Evolutionary conservation across 2,888 invertebrate species (phyloP), one percentile per base, ranked within the genome.

Genomic region (Drosophila mimetica): DNA sequence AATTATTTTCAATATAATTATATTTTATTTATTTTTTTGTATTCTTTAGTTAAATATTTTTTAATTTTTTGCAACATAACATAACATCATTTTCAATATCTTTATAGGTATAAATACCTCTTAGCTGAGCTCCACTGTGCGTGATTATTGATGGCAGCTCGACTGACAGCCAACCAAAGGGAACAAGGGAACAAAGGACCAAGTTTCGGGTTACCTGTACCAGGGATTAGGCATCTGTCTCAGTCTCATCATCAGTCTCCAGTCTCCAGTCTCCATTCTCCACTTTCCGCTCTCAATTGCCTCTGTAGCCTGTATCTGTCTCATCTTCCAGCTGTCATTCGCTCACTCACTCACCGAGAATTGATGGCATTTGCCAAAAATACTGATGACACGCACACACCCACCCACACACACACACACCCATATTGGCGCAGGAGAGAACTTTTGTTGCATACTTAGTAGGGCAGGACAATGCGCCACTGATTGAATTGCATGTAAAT

Each of bases 401-500:
- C 7, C 25, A 39, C 36, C 11, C 14, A 18, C 30, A 30, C 34
- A 9, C 32, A 30, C 46, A 48, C 44, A 18, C 47, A 48, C 41
- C 7, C 34, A 36, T 5, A 36, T 48, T 7, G 6, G 14, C 9
- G 52, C 30, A 11, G 36, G 41, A 14, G 25, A 18, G 34, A 48
- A 59, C 69, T 69, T 69, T 59, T 59, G 71, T 70, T 59, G 69
- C 69, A 59, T 59, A 70, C 69, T 70, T 59, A 70, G 69, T 52
- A 61, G 48, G 67, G 25, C 46, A 46, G 59, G 51, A 80, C 79
- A 83, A 86, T 77, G 76, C 55, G 69, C 63, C 74, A 71, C 78
- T 83, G 82, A 83, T 83, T 83, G 82, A 80, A 84, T 76, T 83
- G 82, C 82, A 86, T 84, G 82, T 78, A 83, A 83, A 83, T 83